Evolutionary conservation across 2,888 invertebrate species (phyloP).

Genomic region (Agrotis ipsilon): DNA sequence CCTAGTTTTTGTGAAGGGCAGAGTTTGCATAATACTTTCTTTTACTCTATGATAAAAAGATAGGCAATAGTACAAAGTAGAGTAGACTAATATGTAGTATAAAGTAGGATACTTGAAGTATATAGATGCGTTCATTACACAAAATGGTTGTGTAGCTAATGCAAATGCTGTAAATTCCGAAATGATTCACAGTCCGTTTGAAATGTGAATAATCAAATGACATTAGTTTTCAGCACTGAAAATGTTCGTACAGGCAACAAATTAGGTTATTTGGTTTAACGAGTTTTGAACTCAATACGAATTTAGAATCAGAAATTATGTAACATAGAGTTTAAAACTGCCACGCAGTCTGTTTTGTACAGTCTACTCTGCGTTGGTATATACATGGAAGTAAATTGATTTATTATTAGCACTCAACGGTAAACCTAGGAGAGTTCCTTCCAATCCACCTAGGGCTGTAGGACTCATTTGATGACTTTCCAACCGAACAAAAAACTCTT

Average conservation of each 20-base stretch:
- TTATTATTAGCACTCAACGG: no score
- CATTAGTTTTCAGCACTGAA: constrained; percentile 30
- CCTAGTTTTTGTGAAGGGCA: not conserved
- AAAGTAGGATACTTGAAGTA: not conserved
- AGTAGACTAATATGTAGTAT: no score
- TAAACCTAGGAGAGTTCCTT: no score
- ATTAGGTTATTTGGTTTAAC: constrained; percentile 31
- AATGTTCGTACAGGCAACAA: constrained; percentile 1
- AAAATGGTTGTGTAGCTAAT: not conserved
- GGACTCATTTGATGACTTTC: no score
- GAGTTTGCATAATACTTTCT: not conserved
- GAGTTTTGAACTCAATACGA: constrained; percentile 19
- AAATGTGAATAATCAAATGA: constrained; percentile 9
- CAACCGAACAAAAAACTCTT: no score
- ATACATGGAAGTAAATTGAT: no score
- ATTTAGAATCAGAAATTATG: constrained; percentile 26
- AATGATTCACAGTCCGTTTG: constrained; percentile 1
- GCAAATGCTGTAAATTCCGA: constrained; percentile 4
- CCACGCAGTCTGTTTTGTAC: no score
- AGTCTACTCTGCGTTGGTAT: not conserved
- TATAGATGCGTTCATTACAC: not conserved
- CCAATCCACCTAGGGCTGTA: no score
- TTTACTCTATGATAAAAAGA: not conserved
- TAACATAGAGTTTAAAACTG: constrained; percentile 2
- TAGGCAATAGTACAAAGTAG: no score